A percentile compares a stretch with the other conserved stretches of the same genome.
Conservation (phyloP, 1,140 invertebrate genomes). For the Nixonia krombeini region DNA sequence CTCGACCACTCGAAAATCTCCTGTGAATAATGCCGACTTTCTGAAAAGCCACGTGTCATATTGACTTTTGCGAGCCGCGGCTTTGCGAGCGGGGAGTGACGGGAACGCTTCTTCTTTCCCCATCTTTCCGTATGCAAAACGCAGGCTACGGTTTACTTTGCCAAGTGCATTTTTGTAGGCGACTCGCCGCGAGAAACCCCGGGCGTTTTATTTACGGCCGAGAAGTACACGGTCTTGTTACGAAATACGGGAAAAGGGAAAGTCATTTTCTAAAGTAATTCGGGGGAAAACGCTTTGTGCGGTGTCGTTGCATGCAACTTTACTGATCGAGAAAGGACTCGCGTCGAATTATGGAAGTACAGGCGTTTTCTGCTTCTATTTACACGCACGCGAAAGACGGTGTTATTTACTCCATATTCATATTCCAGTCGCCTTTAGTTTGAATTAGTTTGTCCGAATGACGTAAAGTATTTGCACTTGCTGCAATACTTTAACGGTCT, state of each 20-base stretch:
- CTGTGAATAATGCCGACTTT: slow-evolving; percentile 30
- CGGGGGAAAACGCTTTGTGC: not conserved
- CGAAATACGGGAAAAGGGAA: slow-evolving; percentile 6
- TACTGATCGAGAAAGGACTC: no score
- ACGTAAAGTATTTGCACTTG: no score
- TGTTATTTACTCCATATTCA: no score
- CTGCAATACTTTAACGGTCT: no score
- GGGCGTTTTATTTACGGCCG: slow-evolving; percentile 18
- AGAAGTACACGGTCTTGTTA: slow-evolving; percentile 8
- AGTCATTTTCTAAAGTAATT: slow-evolving; percentile 2
- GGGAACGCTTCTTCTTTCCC: slow-evolving; percentile 13
- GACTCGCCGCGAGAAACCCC: slow-evolving; percentile 10
- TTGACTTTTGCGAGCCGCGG: slow-evolving; percentile 36
- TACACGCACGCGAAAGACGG: no score
- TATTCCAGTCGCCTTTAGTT: no score
- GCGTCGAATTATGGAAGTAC: not conserved
- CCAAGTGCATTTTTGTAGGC: slow-evolving; percentile 31
- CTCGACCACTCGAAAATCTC: slow-evolving; percentile 24
- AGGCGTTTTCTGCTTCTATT: not conserved
- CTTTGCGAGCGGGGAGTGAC: slow-evolving; percentile 29
- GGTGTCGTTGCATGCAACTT: no score
- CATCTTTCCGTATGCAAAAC: slow-evolving; percentile 21
- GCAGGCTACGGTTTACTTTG: slow-evolving; percentile 33
- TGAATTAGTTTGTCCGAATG: no score
- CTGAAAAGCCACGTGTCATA: slow-evolving; percentile 19